A percentile compares a stretch with the other conserved stretches of the same genome.
Evolutionary conservation across 2,113 vertebrate species (phyloP).

Genomic region (Puntigrus tetrazona): DNA sequence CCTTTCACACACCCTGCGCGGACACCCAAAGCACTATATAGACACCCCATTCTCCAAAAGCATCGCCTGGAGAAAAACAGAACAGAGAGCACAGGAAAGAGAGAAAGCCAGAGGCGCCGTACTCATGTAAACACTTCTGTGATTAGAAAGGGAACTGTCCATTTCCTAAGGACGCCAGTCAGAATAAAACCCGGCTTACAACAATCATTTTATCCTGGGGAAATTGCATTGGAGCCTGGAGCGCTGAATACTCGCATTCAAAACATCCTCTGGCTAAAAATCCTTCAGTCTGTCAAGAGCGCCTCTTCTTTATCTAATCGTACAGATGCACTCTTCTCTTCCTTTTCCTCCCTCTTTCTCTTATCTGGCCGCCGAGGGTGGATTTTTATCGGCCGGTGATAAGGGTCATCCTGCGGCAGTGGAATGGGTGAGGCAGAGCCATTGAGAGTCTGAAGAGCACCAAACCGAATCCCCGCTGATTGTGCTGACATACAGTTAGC

Average conservation of each 20-base stretch:
- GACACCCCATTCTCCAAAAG: neutral
- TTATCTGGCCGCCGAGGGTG: constrained; percentile 35
- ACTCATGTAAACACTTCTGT: constrained; percentile 35
- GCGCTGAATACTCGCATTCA: constrained; percentile 27
- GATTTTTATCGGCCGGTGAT: constrained; percentile 1
- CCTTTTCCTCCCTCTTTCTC: constrained; percentile 9
- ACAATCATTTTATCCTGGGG: constrained; percentile 27
- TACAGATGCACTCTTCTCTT: constrained; percentile 9
- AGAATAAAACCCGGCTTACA: neutral
- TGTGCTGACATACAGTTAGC: constrained; percentile 29
- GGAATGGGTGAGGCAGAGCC: neutral
- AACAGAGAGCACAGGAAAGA: constrained; percentile 1
- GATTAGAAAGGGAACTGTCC: constrained; percentile 30
- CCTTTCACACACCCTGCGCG: neutral
- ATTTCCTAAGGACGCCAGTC: neutral
- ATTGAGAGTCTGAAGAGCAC: constrained; percentile 11
- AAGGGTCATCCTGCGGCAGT: constrained; percentile 19
- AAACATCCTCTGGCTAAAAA: constrained; percentile 42
- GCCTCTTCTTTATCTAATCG: constrained; percentile 37
- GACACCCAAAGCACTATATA: neutral
- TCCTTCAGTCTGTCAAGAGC: constrained; percentile 46
- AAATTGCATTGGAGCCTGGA: constrained; percentile 37
- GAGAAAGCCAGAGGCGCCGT: constrained; percentile 20
- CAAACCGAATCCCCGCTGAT: constrained; percentile 29
- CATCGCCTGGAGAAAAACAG: constrained; percentile 9